Base-by-base conservation (phyloP, 2,113 vertebrate genomes). In the Solea senegalensis region DNA sequence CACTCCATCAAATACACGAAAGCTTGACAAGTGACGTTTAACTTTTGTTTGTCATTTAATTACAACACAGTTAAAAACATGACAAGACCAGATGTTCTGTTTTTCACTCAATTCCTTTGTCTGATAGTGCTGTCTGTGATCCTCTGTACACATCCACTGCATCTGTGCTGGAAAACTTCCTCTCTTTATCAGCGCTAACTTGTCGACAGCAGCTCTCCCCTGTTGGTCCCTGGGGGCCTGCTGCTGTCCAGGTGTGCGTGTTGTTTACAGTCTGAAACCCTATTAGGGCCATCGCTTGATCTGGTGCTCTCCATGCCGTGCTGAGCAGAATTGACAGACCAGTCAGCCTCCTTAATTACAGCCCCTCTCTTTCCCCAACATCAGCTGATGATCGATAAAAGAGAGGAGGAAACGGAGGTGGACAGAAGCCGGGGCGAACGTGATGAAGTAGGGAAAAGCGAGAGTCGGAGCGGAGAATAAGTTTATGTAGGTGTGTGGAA, bases 301-400 rank as follows among this genome's bases (percentile, higher is more conserved):
- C 83, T 83, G 74, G 49, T 84, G 85, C 71, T 85, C 88, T 87
- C 78, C 77, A 87, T 69, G 82, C 78, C 76, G 87, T 50, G 10
- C 87, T 90, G 86, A 89, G 81, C 76, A 81, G 83, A 89, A 91
- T 89, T 91, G 92, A 94, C 91, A 89, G 87, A 83, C 80, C 85
- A 67, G 89, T 85, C 83, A 69, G 89, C 83, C 81, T 86, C 90
- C 76, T 88, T 94, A 93, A 93, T 93, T 92, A 92, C 86, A 88
- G 81, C 75, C 64, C 81, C 76, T 88, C 82, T 77, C 81, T 82
- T 76, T 65, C 56, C 80, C 75, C 74, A 88, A 82, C 86, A 87
- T 77, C 85, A 70, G 69, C 82, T 92, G 90, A 92, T 94, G 90
- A 92, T 92, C 92, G 91, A 90, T 90, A 92, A 82, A 73, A 73